phyloP scores from a whole-genome alignment of 2,113 vertebrate genomes.

The Sylvicapra grimmia region DNA sequence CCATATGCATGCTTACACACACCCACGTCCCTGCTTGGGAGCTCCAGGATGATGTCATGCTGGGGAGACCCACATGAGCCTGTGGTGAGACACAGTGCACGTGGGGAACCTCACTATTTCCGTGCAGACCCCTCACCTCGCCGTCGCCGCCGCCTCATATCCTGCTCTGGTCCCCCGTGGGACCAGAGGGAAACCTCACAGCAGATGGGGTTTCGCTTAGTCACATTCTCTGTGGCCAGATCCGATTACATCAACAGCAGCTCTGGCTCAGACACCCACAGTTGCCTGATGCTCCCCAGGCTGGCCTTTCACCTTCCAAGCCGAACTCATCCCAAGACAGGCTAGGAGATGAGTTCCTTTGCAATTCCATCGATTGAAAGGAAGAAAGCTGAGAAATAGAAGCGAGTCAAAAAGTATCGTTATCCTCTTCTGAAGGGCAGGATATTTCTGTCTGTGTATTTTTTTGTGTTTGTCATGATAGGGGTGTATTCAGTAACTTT shows the following conservation, averaged over 20 bases:
- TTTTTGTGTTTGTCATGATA: neutral
- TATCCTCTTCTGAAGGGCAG: neutral
- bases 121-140: slow-evolving; percentile 70
- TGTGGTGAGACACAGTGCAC: slow-evolving; percentile 43
- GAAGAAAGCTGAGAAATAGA: neutral
- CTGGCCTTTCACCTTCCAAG: slow-evolving; percentile 36
- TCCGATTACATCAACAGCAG: slow-evolving; percentile 70
- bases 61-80: slow-evolving; percentile 38
- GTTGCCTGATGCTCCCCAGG: neutral
- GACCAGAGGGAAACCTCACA: slow-evolving; percentile 75
- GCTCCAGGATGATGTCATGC: slow-evolving; percentile 58
- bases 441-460: neutral
- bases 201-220: slow-evolving; percentile 81
- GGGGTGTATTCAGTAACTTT: neutral
- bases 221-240: slow-evolving; percentile 72
- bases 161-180: slow-evolving; percentile 73
- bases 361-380: neutral
- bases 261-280: slow-evolving; percentile 57
- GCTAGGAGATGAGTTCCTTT: neutral
- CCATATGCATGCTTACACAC: neutral
- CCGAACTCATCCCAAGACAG: neutral
- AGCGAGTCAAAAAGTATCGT: neutral
- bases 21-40: neutral
- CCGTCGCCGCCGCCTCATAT: slow-evolving; percentile 77
- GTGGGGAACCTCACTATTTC: slow-evolving; percentile 70